These are phyloP conservation scores for Hydropsyche betteni DNA, from an alignment of 2,888 invertebrate species.

Conservation along the genomic window DNA sequence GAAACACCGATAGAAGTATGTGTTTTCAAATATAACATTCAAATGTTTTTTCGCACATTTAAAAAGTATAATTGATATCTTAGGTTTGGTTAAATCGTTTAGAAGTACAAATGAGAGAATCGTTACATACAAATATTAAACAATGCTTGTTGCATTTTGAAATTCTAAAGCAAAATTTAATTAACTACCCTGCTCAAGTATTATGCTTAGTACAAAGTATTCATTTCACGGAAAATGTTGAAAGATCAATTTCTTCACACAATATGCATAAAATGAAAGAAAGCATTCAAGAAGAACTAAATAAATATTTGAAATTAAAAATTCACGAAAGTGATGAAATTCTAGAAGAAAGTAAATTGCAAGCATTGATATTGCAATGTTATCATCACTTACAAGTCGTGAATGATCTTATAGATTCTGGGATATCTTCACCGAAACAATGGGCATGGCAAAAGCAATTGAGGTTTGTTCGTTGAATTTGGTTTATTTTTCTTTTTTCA, in stretches of 20 bases:
- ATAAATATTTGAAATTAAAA: conserved; percentile 64
- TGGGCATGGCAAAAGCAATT: conserved; percentile 98
- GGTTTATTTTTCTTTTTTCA: not conserved
- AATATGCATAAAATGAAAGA: conserved; percentile 67
- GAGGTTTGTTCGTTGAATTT: conserved; percentile 63
- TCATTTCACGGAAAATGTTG: conserved; percentile 84
- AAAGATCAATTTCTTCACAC: conserved; percentile 78
- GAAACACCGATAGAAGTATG: conserved; percentile 80
- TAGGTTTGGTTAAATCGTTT: conserved; percentile 82
- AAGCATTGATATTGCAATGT: conserved; percentile 91
- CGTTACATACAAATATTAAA: conserved; percentile 73
- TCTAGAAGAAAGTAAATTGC: conserved; percentile 84
- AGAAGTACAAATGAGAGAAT: conserved; percentile 79
- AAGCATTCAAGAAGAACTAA: conserved; percentile 65
- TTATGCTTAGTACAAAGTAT: conserved; percentile 87
- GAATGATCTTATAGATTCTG: conserved; percentile 76
- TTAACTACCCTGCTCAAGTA: conserved; percentile 75
- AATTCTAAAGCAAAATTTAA: conserved; percentile 63
- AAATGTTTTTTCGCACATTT: not conserved
- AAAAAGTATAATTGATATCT: conserved; percentile 51
- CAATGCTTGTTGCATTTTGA: conserved; percentile 64
- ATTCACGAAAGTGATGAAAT: conserved; percentile 62
- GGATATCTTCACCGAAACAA: conserved; percentile 72
- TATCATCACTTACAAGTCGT: conserved; percentile 90
- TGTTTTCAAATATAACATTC: not conserved